Conservation (phyloP, 2,113 vertebrate genomes). For the Macheiramphus alcinus region DNA sequence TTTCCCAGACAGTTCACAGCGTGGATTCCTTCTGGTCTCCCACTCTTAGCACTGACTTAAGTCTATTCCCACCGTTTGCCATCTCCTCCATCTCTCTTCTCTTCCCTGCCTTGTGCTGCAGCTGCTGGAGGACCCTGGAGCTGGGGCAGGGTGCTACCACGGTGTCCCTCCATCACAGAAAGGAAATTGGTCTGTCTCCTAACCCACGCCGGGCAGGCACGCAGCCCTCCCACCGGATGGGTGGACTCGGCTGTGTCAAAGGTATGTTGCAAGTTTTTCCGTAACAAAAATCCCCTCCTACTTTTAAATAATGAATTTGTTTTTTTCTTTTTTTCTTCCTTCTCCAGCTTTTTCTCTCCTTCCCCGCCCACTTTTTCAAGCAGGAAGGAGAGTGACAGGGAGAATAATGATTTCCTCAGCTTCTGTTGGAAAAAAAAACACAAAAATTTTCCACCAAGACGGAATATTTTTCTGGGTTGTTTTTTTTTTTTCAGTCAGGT, state of each 20-base stretch:
- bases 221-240: background rate
- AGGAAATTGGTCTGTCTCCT: background rate
- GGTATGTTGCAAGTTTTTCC: background rate
- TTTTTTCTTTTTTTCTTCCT: background rate
- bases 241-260: background rate
- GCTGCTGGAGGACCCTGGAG: background rate
- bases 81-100: background rate
- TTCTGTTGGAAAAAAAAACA: background rate
- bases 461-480: background rate
- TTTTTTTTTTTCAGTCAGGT: background rate
- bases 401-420: constrained; percentile 38
- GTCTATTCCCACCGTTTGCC: background rate
- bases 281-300: background rate
- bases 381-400: constrained; percentile 16
- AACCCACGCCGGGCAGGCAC: accelerated
- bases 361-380: background rate
- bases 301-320: background rate
- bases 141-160: background rate
- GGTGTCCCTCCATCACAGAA: background rate
- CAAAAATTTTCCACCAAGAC: background rate
- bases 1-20: background rate
- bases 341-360: background rate
- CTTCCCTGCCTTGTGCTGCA: background rate
- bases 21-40: background rate
- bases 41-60: background rate